Base-by-base conservation (phyloP, 2,113 vertebrate species). In the Promerops cafer region DNA sequence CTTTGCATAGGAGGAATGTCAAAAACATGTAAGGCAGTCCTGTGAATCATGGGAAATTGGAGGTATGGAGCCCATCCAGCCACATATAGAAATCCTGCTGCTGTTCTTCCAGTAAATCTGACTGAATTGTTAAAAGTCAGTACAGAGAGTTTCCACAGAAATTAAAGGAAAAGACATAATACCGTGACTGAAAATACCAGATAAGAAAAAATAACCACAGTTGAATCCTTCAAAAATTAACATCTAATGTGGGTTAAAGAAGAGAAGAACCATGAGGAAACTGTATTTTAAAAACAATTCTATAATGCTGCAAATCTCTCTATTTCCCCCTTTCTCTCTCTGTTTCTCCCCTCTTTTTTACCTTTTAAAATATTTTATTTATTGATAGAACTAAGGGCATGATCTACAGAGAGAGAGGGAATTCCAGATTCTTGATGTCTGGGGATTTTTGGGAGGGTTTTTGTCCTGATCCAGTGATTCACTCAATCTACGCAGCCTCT, bases 401-500 rank as follows among this genome's bases (percentile, higher is more conserved):
- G 16, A 47, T 24, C 44, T 54, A 6, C 49, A 87, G 24, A 78
- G 35, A 72, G 12, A 27, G 47, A 50, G 15, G 9, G 21, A 64
- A 65, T 78, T 81, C 12, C 4, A 20, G 16, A 35, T 72, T 72
- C 50, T 60, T 50, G 17, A 45, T 17, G 11, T 54, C 9, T 61
- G 20, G 20, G 14, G 28, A 64, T 54, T n/a, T 92, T 22, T 1
- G 19, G 18, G 13, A 53, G 56, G 6, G 7, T 44, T 71, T 92
- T 76, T 3, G 1, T 81, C 26, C 26, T 44, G 20, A 72, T 60
- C 21, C 30, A 65, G 40, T 49, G 26, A 47, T 45, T 72, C 39
- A 6, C 20, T 59, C 24, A 37, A 18, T 64, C 23, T 66, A 1
- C 2, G 0, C 0, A 2, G 24, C 49, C 19, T 19, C 39, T 66